These are phyloP conservation scores for Drosophila niveifrons DNA, from an alignment of 2,888 invertebrate genomes.

Conservation along the genomic window DNA sequence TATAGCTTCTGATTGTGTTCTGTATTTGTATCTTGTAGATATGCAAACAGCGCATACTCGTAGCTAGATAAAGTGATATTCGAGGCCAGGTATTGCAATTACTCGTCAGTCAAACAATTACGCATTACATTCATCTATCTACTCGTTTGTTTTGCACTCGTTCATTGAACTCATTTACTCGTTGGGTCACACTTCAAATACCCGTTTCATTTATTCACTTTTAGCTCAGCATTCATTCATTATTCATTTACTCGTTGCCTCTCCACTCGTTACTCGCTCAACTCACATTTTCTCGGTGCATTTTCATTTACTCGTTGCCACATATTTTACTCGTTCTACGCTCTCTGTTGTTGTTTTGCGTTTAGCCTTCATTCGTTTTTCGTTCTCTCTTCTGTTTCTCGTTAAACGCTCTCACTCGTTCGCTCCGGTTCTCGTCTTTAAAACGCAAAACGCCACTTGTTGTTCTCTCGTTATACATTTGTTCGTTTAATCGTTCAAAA, in stretches of 20 bases:
- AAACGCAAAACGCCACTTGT: neutral
- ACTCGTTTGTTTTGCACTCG: neutral
- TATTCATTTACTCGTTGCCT: neutral
- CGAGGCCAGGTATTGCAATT: slow-evolving; percentile 60
- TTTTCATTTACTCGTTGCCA: neutral
- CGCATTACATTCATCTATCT: slow-evolving; percentile 3
- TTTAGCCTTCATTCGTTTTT: neutral
- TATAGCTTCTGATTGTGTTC: slow-evolving; percentile 61
- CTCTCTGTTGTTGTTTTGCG: slow-evolving; percentile 1
- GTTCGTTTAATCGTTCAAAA: neutral
- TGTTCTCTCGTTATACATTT: neutral
- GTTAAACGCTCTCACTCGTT: slow-evolving; percentile 4
- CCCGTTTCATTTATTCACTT: neutral
- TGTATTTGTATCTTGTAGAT: slow-evolving; percentile 77
- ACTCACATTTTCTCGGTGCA: neutral
- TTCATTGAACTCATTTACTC: too few relatives aligned
- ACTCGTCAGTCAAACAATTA: slow-evolving; percentile 14
- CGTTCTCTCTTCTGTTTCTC: neutral
- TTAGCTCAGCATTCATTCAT: slow-evolving; percentile 3
- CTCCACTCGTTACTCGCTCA: neutral
- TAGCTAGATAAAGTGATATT: slow-evolving; percentile 49
- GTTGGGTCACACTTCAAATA: neutral
- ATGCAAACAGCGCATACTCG: slow-evolving; percentile 70
- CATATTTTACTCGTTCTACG: neutral
- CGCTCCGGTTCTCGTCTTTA: neutral